Evolutionary conservation across 2,888 invertebrate species (phyloP).

Genomic region (Fragum whitleyi): DNA sequence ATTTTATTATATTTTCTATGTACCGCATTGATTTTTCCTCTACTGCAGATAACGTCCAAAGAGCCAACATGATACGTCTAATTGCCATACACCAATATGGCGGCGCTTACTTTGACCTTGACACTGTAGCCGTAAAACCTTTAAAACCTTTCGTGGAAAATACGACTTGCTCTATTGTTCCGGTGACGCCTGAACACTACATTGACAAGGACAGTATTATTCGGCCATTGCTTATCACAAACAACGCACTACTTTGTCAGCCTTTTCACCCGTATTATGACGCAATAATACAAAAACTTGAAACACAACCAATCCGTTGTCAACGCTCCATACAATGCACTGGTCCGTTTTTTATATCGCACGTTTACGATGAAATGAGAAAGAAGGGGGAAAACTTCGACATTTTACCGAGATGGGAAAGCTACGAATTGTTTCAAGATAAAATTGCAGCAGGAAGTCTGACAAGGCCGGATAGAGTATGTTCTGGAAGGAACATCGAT

Average conservation of each 20-base stretch:
- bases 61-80: constrained; percentile 3
- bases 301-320: background rate
- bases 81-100: constrained; percentile 7
- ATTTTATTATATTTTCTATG: too few relatives aligned
- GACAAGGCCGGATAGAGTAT: background rate
- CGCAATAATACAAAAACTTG: background rate
- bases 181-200: constrained; percentile 5
- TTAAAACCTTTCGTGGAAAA: constrained; percentile 11
- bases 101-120: constrained; percentile 12
- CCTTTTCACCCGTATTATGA: constrained; percentile 5
- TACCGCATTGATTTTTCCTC: too few relatives aligned
- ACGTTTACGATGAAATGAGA: constrained; percentile 6
- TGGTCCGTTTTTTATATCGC: background rate
- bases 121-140: constrained; percentile 13
- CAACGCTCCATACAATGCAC: background rate
- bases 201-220: constrained; percentile 11
- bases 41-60: background rate
- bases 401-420: background rate
- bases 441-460: background rate
- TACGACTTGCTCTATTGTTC: background rate
- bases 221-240: background rate
- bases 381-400: background rate
- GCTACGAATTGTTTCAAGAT: constrained; percentile 16
- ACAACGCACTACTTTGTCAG: constrained; percentile 11
- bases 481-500: background rate